A percentile compares a stretch with the other conserved stretches of the same genome.
These are phyloP conservation scores for Idaea straminata DNA, from an alignment of 2,888 invertebrate species.

Conservation along the genomic window DNA sequence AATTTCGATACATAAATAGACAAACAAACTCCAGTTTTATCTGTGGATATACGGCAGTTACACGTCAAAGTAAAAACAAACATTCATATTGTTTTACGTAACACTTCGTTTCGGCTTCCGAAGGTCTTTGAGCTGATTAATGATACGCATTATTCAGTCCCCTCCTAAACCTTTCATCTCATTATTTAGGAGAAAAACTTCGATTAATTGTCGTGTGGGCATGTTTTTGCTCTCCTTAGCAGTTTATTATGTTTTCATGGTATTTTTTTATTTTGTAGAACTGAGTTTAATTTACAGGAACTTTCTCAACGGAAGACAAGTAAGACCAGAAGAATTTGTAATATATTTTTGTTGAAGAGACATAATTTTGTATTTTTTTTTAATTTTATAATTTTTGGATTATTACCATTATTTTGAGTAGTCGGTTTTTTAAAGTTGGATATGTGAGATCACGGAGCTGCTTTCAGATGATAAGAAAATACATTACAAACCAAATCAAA, in stretches of 20 bases:
- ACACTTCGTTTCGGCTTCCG: conserved; percentile 1
- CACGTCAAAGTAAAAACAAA: background rate
- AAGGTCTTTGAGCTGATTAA: background rate
- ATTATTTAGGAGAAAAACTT: conserved; percentile 1
- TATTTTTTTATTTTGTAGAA: background rate
- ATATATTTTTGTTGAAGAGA: no score
- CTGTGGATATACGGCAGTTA: background rate
- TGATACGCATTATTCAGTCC: background rate
- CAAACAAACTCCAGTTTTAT: background rate
- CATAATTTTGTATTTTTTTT: no score
- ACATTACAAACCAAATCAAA: no score
- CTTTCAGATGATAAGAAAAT: no score
- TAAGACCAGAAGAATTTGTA: no score
- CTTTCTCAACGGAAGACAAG: no score
- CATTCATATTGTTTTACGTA: background rate
- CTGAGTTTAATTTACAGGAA: background rate
- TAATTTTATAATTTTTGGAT: no score
- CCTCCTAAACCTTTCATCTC: conserved; percentile 1
- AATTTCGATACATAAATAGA: background rate
- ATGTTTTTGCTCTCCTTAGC: background rate
- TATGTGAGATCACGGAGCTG: no score
- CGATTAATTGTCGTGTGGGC: conserved; percentile 1
- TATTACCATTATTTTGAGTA: no score
- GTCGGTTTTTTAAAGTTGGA: no score
- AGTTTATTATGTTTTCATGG: background rate